Evolutionary conservation across 2,113 vertebrate genomes (phyloP).

Genomic region (Mastomys coucha): DNA sequence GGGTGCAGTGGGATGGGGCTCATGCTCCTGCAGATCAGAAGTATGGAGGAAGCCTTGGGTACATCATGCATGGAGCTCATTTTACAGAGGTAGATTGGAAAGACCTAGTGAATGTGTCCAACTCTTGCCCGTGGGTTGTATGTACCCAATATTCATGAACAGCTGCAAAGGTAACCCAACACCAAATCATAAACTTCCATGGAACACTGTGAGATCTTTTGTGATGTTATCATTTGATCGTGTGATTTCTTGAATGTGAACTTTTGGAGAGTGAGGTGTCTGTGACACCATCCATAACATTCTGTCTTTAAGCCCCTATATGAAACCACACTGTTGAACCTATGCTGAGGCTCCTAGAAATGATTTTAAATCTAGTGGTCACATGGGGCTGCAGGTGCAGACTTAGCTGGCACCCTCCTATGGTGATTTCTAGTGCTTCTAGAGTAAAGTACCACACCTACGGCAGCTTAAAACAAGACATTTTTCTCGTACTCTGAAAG

Average conservation of each 20-base stretch:
- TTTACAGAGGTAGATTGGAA: neutral
- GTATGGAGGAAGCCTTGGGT: too few species aligned
- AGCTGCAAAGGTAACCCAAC: neutral
- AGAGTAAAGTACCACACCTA: neutral
- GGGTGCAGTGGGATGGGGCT: neutral
- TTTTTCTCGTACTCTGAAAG: neutral
- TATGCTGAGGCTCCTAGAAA: rapidly evolving
- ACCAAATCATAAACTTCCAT: neutral
- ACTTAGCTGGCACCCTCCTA: neutral
- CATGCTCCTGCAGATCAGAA: neutral
- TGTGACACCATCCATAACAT: neutral
- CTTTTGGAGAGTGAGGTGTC: neutral
- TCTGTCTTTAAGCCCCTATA: neutral
- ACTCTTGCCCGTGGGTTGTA: too few species aligned
- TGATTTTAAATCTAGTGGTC: neutral
- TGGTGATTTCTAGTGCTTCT: neutral
- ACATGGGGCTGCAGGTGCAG: neutral
- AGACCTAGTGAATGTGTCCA: neutral
- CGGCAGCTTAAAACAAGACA: neutral
- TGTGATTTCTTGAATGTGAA: neutral
- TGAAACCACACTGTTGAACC: neutral
- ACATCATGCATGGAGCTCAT: neutral
- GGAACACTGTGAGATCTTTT: neutral
- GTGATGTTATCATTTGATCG: neutral
- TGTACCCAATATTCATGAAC: neutral